Evolutionary conservation across 2,113 vertebrate genomes (phyloP).

Genomic region (Sylvicapra grimmia): DNA sequence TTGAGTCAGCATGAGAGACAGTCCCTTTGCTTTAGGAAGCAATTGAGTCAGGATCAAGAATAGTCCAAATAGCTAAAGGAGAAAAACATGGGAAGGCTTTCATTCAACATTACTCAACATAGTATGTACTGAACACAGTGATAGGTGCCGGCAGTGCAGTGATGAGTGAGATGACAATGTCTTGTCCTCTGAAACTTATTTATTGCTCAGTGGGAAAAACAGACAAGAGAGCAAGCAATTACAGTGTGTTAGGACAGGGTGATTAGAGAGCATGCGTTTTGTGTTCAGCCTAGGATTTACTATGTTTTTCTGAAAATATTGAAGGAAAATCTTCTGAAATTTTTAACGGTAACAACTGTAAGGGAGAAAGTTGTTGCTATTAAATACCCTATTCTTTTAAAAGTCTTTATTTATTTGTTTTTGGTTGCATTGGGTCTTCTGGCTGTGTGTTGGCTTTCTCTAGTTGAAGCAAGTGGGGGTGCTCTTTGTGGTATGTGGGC

Average conservation of each 20-base stretch:
- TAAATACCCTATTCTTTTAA: background rate
- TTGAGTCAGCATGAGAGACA: background rate
- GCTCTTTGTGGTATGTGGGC: background rate
- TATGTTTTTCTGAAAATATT: background rate
- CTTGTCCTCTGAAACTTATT: background rate
- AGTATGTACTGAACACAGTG: background rate
- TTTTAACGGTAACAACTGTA: background rate
- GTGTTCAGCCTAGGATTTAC: background rate
- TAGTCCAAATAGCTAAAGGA: background rate
- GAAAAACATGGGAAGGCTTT: background rate
- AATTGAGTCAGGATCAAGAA: background rate
- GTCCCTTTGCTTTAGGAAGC: background rate
- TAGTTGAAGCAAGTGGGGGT: background rate
- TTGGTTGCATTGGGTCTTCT: background rate
- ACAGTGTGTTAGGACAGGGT: background rate
- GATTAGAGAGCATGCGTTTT: background rate
- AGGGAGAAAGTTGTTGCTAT: background rate
- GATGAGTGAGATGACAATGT: background rate
- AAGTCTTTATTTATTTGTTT: background rate
- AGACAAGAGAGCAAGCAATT: background rate
- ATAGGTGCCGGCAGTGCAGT: background rate
- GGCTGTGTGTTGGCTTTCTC: background rate
- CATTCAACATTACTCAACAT: background rate
- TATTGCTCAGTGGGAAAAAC: background rate
- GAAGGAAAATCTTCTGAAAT: background rate